phyloP scores from a whole-genome alignment of 2,888 invertebrate species.

The Heliconius erato region DNA sequence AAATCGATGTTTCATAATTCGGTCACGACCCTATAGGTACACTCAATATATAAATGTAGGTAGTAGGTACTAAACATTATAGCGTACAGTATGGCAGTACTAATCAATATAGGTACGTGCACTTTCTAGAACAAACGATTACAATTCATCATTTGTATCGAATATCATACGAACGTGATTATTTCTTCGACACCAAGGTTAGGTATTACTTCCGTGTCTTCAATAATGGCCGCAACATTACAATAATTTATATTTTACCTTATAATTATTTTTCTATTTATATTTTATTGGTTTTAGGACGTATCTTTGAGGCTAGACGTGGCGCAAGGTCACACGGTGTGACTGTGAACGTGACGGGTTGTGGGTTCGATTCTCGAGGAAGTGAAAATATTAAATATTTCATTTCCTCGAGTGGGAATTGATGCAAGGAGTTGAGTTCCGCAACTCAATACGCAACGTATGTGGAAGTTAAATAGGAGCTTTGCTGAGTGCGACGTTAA shows the following conservation, averaged over 20 bases:
- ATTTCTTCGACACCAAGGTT: conserved; percentile 25
- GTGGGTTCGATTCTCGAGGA: too few species aligned
- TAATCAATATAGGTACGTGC: conserved; percentile 30
- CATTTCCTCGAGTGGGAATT: too few species aligned
- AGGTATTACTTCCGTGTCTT: conserved; percentile 41
- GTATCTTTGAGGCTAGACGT: not conserved
- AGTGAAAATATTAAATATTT: too few species aligned
- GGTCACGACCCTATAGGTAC: conserved; percentile 22
- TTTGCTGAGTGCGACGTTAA: too few species aligned
- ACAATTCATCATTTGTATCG: conserved; percentile 30
- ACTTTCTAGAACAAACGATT: conserved; percentile 33
- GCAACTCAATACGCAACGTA: too few species aligned
- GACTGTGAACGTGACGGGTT: too few species aligned
- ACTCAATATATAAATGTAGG: not conserved
- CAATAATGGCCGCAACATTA: conserved; percentile 28
- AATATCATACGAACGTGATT: conserved; percentile 26
- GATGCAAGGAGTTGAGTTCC: too few species aligned
- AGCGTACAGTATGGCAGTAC: conserved; percentile 10
- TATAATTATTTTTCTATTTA: not conserved
- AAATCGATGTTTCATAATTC: conserved; percentile 16
- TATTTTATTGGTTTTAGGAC: not conserved
- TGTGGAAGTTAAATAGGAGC: too few species aligned
- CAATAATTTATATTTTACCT: conserved; percentile 1
- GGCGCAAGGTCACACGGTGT: too few species aligned
- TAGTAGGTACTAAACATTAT: not conserved